Percentiles rank a stretch among this genome's conserved stretches.
Conservation (phyloP, 2,113 vertebrate genomes). For the Paramormyrops kingsleyae region DNA sequence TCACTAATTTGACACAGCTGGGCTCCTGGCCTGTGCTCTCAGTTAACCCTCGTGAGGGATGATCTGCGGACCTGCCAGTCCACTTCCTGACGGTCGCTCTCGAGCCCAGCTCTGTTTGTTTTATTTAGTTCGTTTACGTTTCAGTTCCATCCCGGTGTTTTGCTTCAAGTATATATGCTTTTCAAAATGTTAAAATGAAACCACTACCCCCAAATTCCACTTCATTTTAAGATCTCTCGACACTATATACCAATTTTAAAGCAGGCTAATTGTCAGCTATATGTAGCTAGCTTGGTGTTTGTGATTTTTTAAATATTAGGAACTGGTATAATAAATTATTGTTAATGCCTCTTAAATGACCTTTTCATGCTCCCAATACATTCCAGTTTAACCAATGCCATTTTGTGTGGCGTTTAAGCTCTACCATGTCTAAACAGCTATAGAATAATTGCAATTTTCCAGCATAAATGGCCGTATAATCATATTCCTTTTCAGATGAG, state of each 20-base stretch:
- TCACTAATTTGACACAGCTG: neutral
- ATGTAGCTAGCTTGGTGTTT: neutral
- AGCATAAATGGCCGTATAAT: neutral
- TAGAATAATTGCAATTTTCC: conserved; percentile 2
- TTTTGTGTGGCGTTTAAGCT: neutral
- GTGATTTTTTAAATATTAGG: neutral
- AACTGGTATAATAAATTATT: neutral
- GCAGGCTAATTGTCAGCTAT: neutral
- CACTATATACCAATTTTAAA: neutral
- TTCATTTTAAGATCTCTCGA: neutral
- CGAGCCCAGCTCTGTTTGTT: neutral
- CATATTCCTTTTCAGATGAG: neutral
- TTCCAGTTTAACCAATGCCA: neutral
- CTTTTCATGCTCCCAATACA: neutral
- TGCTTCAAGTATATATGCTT: neutral
- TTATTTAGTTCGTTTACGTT: neutral
- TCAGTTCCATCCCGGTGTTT: neutral
- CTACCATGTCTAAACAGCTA: neutral
- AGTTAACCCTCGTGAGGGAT: neutral
- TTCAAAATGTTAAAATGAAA: neutral
- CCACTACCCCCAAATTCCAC: neutral
- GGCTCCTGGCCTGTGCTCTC: neutral
- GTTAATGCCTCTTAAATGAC: neutral
- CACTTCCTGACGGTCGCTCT: neutral
- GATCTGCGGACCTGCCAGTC: neutral